These are phyloP conservation scores for Manis javanica DNA, from an alignment of 2,797 vertebrate species.

Conservation along the genomic window DNA sequence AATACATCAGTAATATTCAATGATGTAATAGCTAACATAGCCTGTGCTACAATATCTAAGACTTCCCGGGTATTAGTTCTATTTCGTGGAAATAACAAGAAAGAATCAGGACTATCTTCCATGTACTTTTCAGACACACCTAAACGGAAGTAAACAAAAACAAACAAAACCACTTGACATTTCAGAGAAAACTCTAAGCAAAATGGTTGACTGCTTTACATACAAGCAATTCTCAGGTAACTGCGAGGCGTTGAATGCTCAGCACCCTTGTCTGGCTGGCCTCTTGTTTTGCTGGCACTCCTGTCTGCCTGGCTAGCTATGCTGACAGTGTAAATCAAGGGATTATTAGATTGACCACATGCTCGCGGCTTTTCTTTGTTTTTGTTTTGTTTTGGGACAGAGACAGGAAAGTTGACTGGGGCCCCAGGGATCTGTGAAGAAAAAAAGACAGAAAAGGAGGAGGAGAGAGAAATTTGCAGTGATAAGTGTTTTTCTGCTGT, in stretches of 20 bases:
- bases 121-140: neutral
- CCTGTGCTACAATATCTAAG: neutral
- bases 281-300: conserved; percentile 57
- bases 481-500: conserved; percentile 88
- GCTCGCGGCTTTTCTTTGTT: conserved; percentile 83
- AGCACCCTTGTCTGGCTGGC: neutral
- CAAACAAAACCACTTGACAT: neutral
- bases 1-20: neutral
- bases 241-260: neutral
- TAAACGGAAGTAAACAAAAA: neutral
- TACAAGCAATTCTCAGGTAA: neutral
- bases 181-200: neutral
- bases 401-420: conserved; percentile 89
- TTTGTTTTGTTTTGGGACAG: conserved; percentile 85
- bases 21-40: neutral
- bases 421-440: conserved; percentile 81
- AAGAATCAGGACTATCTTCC: neutral
- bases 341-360: conserved; percentile 87
- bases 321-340: conserved; percentile 88
- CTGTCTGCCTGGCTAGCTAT: conserved; percentile 77
- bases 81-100: neutral
- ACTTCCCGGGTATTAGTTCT: neutral
- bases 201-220: neutral
- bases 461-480: conserved; percentile 87
- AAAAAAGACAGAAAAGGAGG: conserved; percentile 23